Evolutionary conservation across 2,113 vertebrate genomes (phyloP).

Genomic region (Sinocyclocheilus rhinocerous): DNA sequence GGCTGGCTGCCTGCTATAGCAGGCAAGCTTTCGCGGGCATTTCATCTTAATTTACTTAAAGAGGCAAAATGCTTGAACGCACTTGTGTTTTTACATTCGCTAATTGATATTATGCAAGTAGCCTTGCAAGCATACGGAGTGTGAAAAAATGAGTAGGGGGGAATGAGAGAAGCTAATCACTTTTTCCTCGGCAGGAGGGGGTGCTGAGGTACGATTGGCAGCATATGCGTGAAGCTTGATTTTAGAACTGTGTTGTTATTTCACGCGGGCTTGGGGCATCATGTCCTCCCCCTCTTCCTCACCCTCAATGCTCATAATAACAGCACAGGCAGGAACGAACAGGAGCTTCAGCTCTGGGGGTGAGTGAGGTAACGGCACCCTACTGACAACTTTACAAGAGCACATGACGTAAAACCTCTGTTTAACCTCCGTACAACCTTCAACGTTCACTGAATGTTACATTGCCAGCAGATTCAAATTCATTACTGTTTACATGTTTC

Average conservation of each 20-base stretch:
- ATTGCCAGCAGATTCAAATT: not conserved
- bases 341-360: not conserved
- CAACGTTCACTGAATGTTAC: not conserved
- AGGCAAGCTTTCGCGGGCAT: constrained; percentile 1
- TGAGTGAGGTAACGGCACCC: not conserved
- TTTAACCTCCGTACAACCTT: constrained; percentile 8
- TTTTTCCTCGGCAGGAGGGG: not conserved
- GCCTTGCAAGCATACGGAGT: constrained; percentile 25
- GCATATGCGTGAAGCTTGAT: constrained; percentile 39
- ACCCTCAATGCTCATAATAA: constrained; percentile 1
- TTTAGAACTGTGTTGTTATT: constrained; percentile 42
- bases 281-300: not conserved
- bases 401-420: not conserved
- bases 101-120: constrained; percentile 62
- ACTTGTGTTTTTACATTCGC: constrained; percentile 50
- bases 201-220: constrained; percentile 17
- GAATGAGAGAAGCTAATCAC: constrained; percentile 31
- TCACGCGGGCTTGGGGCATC: constrained; percentile 13
- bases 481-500: not conserved
- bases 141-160: not conserved
- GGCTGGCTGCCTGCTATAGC: constrained; percentile 12
- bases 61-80: constrained; percentile 26
- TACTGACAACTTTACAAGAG: not conserved
- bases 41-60: constrained; percentile 43
- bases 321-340: constrained; percentile 1